phyloP scores from a whole-genome alignment of 2,888 invertebrate genomes.

The Drosophila longiperda region DNA sequence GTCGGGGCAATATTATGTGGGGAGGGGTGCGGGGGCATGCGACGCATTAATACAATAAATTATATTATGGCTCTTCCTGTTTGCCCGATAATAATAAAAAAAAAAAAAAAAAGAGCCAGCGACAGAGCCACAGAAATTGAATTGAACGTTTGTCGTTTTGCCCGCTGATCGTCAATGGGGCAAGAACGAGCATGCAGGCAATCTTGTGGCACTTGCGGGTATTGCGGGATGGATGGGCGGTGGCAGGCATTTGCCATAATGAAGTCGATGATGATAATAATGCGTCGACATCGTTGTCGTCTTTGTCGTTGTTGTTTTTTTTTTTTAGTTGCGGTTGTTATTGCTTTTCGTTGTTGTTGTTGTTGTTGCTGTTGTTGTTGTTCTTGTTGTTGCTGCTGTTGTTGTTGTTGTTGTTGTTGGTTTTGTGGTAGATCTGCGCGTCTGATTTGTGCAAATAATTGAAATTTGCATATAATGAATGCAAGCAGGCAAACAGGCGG shows the following conservation, averaged over 20 bases:
- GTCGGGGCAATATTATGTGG: conserved; percentile 64
- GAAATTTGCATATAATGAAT: conserved; percentile 83
- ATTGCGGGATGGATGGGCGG: neutral
- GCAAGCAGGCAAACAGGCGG: conserved; percentile 31
- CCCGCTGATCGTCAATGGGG: conserved; percentile 50
- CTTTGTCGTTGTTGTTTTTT: conserved; percentile 26
- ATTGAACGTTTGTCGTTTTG: conserved; percentile 61
- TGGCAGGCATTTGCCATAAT: conserved; percentile 49
- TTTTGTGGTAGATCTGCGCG: conserved; percentile 64
- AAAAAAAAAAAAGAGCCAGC: conserved; percentile 36
- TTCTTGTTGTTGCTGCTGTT: conserved; percentile 21
- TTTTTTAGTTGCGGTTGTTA: conserved; percentile 2
- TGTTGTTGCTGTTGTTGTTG: conserved; percentile 25
- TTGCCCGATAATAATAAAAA: conserved; percentile 66
- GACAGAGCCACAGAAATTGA: conserved; percentile 52
- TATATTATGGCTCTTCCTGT: conserved; percentile 80
- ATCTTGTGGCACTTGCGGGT: neutral
- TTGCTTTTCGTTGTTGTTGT: conserved; percentile 32
- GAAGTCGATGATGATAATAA: conserved; percentile 74
- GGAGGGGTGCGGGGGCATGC: conserved; percentile 12
- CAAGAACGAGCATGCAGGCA: conserved; percentile 2
- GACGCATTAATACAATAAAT: conserved; percentile 77
- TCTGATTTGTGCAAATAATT: conserved; percentile 81
- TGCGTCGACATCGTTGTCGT: conserved; percentile 55
- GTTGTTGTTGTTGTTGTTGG: conserved; percentile 27